Evolutionary conservation across 2,797 vertebrate species (phyloP), one percentile per base, ranked within the genome.

Genomic region (Basileuterus tristriatus): DNA sequence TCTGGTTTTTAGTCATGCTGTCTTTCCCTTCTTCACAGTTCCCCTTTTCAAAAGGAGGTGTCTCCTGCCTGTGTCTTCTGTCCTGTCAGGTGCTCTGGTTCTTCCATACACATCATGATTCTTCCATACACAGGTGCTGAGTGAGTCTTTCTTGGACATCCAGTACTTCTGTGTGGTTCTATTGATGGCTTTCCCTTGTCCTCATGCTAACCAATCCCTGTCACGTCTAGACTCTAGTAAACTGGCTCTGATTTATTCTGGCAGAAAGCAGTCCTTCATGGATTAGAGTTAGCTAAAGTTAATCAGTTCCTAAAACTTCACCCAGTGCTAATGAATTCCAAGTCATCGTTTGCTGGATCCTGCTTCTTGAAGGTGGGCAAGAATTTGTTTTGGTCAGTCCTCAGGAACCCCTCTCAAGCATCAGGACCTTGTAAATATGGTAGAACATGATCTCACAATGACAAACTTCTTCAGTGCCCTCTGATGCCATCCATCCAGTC

Each of bases 71-170:
- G 9, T 80, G 36, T 53, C 27, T 68, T 77, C 39, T 74, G 47
- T 65, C 39, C 12, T 72, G 13, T 39, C 23, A 32, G 17, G 47
- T 59, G 15, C 52, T 59, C 29, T 2, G 0, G 2, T 68, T 91
- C 37, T 46, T 56, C 37, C 18, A 2, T 34, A 47, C 11, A 2
- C 0, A 0, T 67, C 2, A 6, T 1, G 0, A 3, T 74, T 83
- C 34, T 41, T 59, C 44, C 9, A 1, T 49, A 19, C 20, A 2
- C 20, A 43, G 39, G 7, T 46, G 50, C 55, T 78, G 21, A 70
- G 49, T 74, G 15, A 74, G 53, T 47, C 36, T 43, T 70, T 60
- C 60, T 20, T 63, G 81, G 41, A 9, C 43, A 62, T 22, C 24
- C 2, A 0, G 1, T 37, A 23, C 30, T 70, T 79, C 64, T 64